Conservation (phyloP, 2,888 invertebrate species). For the Chalcis sispes region DNA sequence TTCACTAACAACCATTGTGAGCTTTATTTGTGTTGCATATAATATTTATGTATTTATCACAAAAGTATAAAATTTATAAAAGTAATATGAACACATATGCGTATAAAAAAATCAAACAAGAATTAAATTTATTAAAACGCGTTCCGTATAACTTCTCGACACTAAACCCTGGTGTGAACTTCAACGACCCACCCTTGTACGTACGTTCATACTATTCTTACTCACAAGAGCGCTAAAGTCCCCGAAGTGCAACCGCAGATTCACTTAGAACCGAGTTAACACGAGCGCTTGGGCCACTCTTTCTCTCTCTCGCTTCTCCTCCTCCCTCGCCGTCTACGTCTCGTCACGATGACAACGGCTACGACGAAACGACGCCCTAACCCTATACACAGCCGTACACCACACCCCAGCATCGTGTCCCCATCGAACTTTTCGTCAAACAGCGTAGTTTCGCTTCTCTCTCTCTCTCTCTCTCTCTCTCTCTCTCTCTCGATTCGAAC, state of each 20-base stretch:
- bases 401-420: slow-evolving; percentile 9
- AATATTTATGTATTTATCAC: too few relatives aligned
- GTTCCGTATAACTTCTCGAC: neutral
- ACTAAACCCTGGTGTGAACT: neutral
- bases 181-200: too few relatives aligned
- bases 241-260: slow-evolving; percentile 68
- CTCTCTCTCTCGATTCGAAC: too few relatives aligned
- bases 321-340: slow-evolving; percentile 1
- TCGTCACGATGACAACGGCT: slow-evolving; percentile 27
- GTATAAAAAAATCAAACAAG: too few relatives aligned
- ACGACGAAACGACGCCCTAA: slow-evolving; percentile 4
- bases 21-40: too few relatives aligned
- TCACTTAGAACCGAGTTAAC: slow-evolving; percentile 72
- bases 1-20: too few relatives aligned
- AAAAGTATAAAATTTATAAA: too few relatives aligned
- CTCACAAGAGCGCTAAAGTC: slow-evolving; percentile 56
- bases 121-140: slow-evolving; percentile 32
- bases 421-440: slow-evolving; percentile 26
- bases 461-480: too few relatives aligned
- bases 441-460: neutral
- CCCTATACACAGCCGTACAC: neutral
- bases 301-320: slow-evolving; percentile 1
- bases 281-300: slow-evolving; percentile 1
- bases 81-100: too few relatives aligned
- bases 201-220: too few relatives aligned